Base-by-base conservation (phyloP, 1,140 invertebrate genomes). In the Oppia nitens region DNA sequence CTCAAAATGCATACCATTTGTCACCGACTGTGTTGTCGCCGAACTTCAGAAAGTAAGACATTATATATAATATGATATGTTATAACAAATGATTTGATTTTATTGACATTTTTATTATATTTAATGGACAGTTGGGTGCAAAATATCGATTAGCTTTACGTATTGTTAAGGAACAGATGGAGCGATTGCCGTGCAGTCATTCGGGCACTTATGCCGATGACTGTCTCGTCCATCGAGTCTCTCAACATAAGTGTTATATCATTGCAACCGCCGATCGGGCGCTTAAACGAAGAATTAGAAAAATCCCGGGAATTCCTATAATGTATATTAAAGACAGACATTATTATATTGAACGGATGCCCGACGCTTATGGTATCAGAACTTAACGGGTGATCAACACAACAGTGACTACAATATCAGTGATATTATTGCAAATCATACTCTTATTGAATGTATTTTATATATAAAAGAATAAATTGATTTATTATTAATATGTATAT, bases 151-250 rank as follows among this genome's bases (percentile, higher is more conserved):
- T 99, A 53, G 96, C 96, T 3, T 75, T 98, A 62, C 87, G 85
- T 71, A 95, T 98, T 57, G 86, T 94, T 20, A 97, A 94, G 72
- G 95, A 99, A 74, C 80, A 87, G 47, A 96, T 98, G 74, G 83
- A 97, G 72, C 79, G 90, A 59, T 77, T 99, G 47, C 78, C 83
- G 51, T 99, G 96, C 74, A 73, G 88, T 64, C 96, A 99, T 72
- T 96, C 95, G 73, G 96, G 96, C 47, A 98, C 91, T 1, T 99
- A 99, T 77, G 95, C 96, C 64, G 96, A 99, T 77, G 95, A 99
- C 72, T 99, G 96, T 73, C 74, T 99, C 55, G 90, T 98, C 1
- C 85, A 98, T 67, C 78, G 94, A 69, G 84, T 98, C 3, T 94
- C 84, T 20, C 70, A 98, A 80, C 93, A 98, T 70, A 98, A 98